Evolutionary conservation across 2,888 invertebrate genomes (phyloP).

Genomic region (Drosophila falleni): DNA sequence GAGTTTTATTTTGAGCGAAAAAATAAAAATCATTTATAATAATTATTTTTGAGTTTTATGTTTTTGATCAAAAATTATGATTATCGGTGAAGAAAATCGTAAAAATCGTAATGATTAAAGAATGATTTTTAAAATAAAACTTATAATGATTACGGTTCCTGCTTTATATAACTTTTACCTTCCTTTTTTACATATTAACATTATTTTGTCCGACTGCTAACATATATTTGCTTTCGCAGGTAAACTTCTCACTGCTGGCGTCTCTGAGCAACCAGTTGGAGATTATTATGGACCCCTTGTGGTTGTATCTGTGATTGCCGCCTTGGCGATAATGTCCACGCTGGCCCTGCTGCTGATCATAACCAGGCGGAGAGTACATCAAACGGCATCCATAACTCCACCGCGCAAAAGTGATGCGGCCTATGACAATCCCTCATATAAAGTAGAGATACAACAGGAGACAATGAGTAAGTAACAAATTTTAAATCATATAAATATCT

Average conservation of each 20-base stretch:
- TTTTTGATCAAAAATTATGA: too few relatives aligned
- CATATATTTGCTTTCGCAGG: constrained; percentile 78
- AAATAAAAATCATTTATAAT: too few relatives aligned
- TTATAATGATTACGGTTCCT: too few relatives aligned
- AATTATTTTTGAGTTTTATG: too few relatives aligned
- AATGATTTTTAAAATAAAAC: too few relatives aligned
- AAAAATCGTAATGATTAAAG: too few relatives aligned
- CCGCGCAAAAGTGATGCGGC: constrained; percentile 93
- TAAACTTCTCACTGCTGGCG: constrained; percentile 86
- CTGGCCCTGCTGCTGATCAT: constrained; percentile 92
- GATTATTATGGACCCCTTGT: constrained; percentile 96
- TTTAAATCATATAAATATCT: not conserved
- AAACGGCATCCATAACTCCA: constrained; percentile 92
- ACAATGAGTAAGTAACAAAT: constrained; percentile 91
- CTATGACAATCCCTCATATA: constrained; percentile 97
- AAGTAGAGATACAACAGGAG: constrained; percentile 96
- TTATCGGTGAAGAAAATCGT: too few relatives aligned
- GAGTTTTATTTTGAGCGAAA: too few relatives aligned
- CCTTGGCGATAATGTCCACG: constrained; percentile 93
- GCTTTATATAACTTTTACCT: too few relatives aligned
- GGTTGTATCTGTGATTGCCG: constrained; percentile 94
- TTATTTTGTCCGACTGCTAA: too few relatives aligned
- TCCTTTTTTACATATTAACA: not conserved
- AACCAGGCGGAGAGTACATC: constrained; percentile 89
- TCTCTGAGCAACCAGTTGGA: constrained; percentile 85